These are phyloP conservation scores for Danio albolineatus DNA, from an alignment of 2,797 vertebrate genomes.

Conservation along the genomic window DNA sequence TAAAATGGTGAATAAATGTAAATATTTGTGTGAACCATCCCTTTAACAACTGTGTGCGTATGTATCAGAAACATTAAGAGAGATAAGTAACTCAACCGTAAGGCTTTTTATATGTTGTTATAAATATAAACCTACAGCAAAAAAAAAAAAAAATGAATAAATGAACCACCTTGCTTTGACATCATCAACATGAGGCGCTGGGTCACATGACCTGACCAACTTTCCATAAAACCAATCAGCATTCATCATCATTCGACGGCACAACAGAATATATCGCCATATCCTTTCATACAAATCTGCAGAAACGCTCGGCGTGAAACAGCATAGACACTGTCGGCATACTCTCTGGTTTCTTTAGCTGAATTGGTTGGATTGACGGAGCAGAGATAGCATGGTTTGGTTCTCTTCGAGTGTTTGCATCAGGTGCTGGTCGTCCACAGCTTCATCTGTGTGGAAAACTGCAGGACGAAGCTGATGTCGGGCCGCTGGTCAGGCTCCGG, in stretches of 20 bases:
- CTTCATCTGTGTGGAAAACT: conserved; percentile 91
- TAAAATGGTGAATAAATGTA: too few species aligned
- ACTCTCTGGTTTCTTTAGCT: conserved; percentile 19
- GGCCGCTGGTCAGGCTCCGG: conserved; percentile 88
- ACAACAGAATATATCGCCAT: neutral
- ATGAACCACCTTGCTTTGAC: conserved; percentile 29
- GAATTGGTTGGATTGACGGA: conserved; percentile 19
- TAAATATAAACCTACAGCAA: conserved; percentile 26
- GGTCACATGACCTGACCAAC: conserved; percentile 17
- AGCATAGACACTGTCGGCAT: neutral
- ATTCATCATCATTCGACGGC: neutral
- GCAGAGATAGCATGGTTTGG: conserved; percentile 10
- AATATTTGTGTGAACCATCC: too few species aligned
- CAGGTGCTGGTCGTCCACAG: conserved; percentile 90
- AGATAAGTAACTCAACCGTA: neutral
- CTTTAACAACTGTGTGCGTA: neutral
- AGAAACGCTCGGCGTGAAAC: conserved; percentile 8
- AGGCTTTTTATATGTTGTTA: conserved; percentile 12
- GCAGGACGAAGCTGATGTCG: conserved; percentile 90
- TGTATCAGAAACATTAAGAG: conserved; percentile 19
- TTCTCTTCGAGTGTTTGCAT: conserved; percentile 54
- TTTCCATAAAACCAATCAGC: conserved; percentile 32
- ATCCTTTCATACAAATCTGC: conserved; percentile 2
- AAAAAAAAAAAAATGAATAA: conserved; percentile 5
- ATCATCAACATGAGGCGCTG: conserved; percentile 24